Percentiles rank a stretch among this genome's conserved stretches.
Evolutionary conservation across 2,888 invertebrate species (phyloP).

Genomic region (Monochamus alternatus): DNA sequence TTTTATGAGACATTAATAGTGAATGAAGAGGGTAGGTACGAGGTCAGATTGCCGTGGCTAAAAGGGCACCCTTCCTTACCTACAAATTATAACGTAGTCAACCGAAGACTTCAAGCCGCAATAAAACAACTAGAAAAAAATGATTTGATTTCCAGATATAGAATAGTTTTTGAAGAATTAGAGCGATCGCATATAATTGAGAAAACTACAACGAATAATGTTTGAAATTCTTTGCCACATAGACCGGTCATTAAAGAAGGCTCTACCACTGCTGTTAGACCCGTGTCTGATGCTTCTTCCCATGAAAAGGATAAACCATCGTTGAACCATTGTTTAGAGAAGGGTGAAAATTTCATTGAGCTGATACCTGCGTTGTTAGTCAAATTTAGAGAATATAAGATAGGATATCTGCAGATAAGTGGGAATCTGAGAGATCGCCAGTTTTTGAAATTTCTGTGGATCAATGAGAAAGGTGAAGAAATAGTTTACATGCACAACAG

Average conservation of each 20-base stretch:
- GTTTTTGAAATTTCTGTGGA: neutral
- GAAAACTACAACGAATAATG: neutral
- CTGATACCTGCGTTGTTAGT: neutral
- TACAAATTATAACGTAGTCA: conserved; percentile 4
- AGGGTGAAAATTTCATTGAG: conserved; percentile 37
- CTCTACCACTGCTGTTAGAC: conserved; percentile 6
- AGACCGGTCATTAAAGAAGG: conserved; percentile 27
- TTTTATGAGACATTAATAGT: too few relatives aligned
- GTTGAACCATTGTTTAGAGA: conserved; percentile 47
- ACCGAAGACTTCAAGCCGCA: neutral
- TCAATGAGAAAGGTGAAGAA: neutral
- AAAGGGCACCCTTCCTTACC: neutral
- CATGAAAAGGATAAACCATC: conserved; percentile 32
- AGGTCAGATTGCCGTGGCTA: too few relatives aligned
- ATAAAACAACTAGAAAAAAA: neutral
- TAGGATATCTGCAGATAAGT: neutral
- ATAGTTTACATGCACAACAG: conserved; percentile 2
- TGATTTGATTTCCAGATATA: neutral
- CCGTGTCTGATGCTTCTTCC: conserved; percentile 38
- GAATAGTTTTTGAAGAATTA: neutral
- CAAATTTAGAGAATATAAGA: neutral
- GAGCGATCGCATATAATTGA: conserved; percentile 1
- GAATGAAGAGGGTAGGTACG: neutral
- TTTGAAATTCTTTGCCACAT: neutral
- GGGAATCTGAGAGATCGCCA: neutral